Percentiles rank a stretch among this genome's conserved stretches.
These are phyloP conservation scores for Alauda arvensis DNA, from an alignment of 2,797 vertebrate genomes.

Conservation along the genomic window DNA sequence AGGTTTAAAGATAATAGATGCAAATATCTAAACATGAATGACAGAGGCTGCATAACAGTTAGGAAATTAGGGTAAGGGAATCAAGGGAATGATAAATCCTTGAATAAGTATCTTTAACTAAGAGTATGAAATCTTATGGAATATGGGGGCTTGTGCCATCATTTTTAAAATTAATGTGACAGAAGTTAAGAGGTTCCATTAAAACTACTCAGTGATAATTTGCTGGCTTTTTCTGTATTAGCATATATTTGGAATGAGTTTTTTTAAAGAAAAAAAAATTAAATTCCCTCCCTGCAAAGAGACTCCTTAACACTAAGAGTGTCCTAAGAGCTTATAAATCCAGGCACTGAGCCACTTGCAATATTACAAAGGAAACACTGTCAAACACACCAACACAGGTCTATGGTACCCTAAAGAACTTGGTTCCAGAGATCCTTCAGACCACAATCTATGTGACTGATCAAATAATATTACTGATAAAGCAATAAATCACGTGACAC, in stretches of 20 bases:
- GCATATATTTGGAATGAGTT: neutral
- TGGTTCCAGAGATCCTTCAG: neutral
- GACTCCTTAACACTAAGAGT: neutral
- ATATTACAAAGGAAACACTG: neutral
- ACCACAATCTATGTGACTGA: neutral
- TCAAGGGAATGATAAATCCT: constrained; percentile 16
- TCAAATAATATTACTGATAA: neutral
- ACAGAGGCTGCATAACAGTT: neutral
- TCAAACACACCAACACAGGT: neutral
- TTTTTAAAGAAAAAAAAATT: neutral
- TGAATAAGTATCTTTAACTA: neutral
- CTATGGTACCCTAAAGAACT: neutral
- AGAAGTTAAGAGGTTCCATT: constrained; percentile 31
- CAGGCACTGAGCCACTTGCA: neutral
- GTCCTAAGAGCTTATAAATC: neutral
- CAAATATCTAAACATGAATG: constrained; percentile 21
- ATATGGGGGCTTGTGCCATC: neutral
- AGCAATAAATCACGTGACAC: neutral
- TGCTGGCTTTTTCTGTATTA: constrained; percentile 13
- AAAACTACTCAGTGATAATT: constrained; percentile 3
- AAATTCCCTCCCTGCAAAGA: neutral
- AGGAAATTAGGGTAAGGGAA: constrained; percentile 7
- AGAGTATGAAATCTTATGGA: neutral
- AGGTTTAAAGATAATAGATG: constrained; percentile 48
- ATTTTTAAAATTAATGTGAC: constrained; percentile 26